Conservation (phyloP, 2,113 vertebrate genomes). For the Charina bottae region DNA sequence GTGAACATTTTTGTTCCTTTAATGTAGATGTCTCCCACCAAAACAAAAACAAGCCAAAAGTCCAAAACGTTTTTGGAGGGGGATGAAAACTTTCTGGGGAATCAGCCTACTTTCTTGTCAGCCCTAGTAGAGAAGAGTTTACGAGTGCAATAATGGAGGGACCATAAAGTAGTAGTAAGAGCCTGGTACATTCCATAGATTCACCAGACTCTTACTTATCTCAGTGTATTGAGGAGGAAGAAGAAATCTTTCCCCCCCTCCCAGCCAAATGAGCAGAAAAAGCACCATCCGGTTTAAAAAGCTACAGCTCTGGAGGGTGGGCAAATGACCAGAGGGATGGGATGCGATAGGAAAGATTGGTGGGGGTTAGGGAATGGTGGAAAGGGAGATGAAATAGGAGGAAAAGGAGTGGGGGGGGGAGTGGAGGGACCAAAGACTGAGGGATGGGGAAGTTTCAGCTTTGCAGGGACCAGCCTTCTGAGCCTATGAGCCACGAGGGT, state of each 20-base stretch:
- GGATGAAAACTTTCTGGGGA: not conserved
- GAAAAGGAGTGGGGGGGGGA: not conserved
- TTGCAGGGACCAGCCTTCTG: not conserved
- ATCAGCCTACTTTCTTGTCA: not conserved
- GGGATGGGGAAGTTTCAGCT: not conserved
- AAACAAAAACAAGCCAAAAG: not conserved
- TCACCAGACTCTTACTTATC: not conserved
- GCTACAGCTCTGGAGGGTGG: not conserved
- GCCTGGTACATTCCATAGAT: not conserved
- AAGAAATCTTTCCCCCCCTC: not conserved
- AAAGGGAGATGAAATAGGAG: not conserved
- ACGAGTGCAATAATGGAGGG: not conserved
- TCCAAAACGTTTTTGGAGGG: not conserved
- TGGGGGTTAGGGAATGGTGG: not conserved
- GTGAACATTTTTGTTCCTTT: not conserved
- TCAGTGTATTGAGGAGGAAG: not conserved
- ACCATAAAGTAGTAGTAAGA: not conserved
- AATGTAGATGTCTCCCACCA: not conserved
- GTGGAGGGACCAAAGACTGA: not conserved
- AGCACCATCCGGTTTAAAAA: not conserved
- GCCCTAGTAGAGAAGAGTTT: not conserved
- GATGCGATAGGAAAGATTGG: not conserved
- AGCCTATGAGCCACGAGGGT: not conserved
- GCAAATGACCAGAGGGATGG: not conserved
- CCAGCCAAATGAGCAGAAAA: not conserved